Conservation (phyloP, 2,113 vertebrate genomes). For the human (Homo sapiens) region DNA sequence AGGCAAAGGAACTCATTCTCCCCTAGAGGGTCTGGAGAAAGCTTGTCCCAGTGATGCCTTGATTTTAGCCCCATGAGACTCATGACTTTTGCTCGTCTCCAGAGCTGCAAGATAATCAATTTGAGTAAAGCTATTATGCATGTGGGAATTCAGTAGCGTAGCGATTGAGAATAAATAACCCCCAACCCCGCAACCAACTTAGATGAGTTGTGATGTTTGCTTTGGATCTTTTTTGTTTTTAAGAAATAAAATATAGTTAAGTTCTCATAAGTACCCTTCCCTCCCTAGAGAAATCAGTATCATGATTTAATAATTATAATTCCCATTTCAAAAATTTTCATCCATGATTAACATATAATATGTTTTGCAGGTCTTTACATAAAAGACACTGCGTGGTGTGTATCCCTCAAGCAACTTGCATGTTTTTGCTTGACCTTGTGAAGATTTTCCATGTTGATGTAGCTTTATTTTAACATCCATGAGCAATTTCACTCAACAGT, state of each 20-base stretch:
- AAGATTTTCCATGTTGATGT: background rate
- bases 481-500: background rate
- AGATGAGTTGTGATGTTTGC: background rate
- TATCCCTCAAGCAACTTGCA: background rate
- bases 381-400: no score
- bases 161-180: no score
- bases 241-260: background rate
- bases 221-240: background rate
- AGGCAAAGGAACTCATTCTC: background rate
- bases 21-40: background rate
- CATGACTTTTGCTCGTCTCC: background rate
- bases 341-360: no score
- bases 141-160: background rate
- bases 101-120: background rate
- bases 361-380: background rate
- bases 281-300: background rate
- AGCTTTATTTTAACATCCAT: background rate
- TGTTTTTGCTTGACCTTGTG: background rate
- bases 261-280: background rate
- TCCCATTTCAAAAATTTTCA: background rate
- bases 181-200: no score
- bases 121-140: background rate
- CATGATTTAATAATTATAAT: background rate
- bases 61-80: background rate
- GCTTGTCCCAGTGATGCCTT: background rate